Evolutionary conservation across 2,113 vertebrate genomes (phyloP).

Genomic region (Stictonetta naevosa): DNA sequence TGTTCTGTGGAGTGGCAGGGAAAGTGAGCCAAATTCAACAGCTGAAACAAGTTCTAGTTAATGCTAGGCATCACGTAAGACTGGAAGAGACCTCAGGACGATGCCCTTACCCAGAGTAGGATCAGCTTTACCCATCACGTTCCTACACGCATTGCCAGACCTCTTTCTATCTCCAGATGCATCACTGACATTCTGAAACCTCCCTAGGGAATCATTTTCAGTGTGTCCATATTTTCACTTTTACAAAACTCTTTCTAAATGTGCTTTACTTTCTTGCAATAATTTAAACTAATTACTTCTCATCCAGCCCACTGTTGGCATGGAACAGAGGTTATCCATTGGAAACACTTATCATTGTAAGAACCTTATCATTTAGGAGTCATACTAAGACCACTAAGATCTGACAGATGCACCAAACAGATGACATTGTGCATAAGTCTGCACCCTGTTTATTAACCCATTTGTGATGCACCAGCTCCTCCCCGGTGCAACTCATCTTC

Average conservation of each 20-base stretch:
- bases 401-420: not conserved
- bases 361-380: not conserved
- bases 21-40: not conserved
- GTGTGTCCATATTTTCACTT: not conserved
- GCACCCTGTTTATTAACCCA: not conserved
- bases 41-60: not conserved
- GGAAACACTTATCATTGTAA: not conserved
- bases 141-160: not conserved
- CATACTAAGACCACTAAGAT: not conserved
- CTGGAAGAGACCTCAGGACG: not conserved
- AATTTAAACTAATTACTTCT: not conserved
- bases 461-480: not conserved
- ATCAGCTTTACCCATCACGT: not conserved
- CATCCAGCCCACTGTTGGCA: not conserved
- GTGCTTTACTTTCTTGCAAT: not conserved
- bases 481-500: not conserved
- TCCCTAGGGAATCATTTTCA: not conserved
- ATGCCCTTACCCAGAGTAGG: not conserved
- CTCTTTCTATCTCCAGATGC: not conserved
- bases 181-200: not conserved
- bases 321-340: not conserved
- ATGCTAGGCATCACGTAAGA: not conserved
- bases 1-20: not conserved
- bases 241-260: not conserved
- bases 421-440: accelerated